Conservation (phyloP, 2,888 invertebrate species). For the Apodemia duryi region DNA sequence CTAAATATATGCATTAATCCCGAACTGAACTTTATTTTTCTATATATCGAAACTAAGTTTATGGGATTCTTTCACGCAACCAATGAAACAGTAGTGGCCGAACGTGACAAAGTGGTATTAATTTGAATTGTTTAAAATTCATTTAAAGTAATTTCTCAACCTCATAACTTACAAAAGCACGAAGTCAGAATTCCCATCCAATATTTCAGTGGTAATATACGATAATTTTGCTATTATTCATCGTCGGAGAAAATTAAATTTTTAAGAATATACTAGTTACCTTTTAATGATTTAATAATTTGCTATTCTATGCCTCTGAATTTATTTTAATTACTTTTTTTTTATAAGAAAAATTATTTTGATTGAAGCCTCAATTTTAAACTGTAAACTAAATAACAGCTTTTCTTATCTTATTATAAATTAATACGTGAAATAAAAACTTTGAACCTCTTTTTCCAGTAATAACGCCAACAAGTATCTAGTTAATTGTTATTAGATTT, state of each 20-base stretch:
- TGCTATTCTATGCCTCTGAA: too few species aligned
- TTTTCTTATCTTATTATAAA: too few species aligned
- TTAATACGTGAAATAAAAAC: too few species aligned
- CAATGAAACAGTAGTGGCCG: slow-evolving; percentile 32
- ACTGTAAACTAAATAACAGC: too few species aligned
- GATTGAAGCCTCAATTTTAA: too few species aligned
- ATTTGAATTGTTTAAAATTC: slow-evolving; percentile 34
- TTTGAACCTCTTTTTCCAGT: too few species aligned
- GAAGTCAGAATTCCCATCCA: slow-evolving; percentile 14
- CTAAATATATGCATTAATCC: not conserved
- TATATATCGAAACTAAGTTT: slow-evolving; percentile 36
- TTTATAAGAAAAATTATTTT: too few species aligned
- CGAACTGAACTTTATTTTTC: slow-evolving; percentile 16
- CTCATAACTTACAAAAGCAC: slow-evolving; percentile 23
- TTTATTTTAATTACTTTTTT: too few species aligned
- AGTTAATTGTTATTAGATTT: too few species aligned
- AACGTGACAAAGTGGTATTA: slow-evolving; percentile 27
- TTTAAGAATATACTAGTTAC: not conserved
- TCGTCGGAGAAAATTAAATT: not conserved
- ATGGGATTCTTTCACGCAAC: slow-evolving; percentile 39
- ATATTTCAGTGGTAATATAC: slow-evolving; percentile 21
- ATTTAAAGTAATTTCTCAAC: slow-evolving; percentile 31
- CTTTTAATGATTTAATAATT: not conserved
- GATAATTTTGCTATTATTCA: slow-evolving; percentile 17
- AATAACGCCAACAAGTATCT: too few species aligned